phyloP scores from a whole-genome alignment of 2,113 vertebrate species.

The Caranx melampygus region DNA sequence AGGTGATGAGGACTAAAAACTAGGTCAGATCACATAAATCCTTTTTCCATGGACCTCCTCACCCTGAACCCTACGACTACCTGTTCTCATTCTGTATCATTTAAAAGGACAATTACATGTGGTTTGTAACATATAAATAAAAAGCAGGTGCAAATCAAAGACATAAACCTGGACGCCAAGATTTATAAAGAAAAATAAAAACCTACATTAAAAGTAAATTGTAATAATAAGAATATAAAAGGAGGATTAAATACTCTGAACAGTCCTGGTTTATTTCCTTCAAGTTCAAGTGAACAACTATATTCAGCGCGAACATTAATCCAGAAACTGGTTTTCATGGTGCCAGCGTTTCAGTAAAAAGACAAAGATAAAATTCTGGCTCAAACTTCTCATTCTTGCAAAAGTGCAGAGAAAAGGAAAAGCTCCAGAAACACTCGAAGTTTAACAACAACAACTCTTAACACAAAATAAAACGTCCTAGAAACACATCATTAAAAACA shows the following conservation, averaged over 20 bases:
- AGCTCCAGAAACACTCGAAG: not conserved
- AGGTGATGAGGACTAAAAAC: constrained; percentile 54
- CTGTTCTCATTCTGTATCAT: not conserved
- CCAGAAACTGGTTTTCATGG: too few species aligned
- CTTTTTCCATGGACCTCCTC: constrained; percentile 5
- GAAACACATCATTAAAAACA: not conserved
- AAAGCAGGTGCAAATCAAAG: not conserved
- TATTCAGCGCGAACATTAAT: not conserved
- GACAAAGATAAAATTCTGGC: not conserved
- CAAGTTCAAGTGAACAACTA: too few species aligned
- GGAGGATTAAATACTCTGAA: too few species aligned
- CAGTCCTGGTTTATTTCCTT: not conserved
- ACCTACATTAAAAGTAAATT: not conserved
- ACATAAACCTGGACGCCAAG: not conserved
- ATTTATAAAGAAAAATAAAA: not conserved
- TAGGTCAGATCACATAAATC: not conserved
- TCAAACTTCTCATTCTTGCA: not conserved
- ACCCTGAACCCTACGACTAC: not conserved
- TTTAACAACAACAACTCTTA: not conserved
- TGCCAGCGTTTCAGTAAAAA: not conserved
- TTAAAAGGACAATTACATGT: not conserved
- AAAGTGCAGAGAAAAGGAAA: not conserved
- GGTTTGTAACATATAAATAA: too few species aligned
- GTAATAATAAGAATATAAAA: constrained; percentile 6
- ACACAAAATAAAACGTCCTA: too few species aligned